Conservation (phyloP, 2,113 vertebrate genomes). For the Silurus glanis region DNA sequence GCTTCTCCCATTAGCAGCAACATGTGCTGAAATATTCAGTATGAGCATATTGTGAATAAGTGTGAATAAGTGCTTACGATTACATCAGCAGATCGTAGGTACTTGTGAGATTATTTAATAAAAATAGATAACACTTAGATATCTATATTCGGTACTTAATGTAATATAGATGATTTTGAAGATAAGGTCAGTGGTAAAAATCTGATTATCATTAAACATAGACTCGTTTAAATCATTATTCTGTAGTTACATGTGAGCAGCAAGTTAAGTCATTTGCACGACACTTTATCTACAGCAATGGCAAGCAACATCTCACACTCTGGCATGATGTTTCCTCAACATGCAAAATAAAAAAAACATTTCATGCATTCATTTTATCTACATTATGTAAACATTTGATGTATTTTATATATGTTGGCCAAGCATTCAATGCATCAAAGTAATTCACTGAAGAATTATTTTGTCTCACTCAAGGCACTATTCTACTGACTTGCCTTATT, state of each 20-base stretch:
- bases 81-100: neutral
- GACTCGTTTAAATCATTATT: neutral
- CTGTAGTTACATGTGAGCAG: neutral
- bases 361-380: neutral
- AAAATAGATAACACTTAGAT: neutral
- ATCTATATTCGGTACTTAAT: neutral
- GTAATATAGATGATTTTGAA: neutral
- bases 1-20: too few species aligned
- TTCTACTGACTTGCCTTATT: conserved; percentile 8
- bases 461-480: neutral
- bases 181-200: neutral
- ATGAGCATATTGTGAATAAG: neutral
- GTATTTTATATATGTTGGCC: neutral
- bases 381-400: neutral
- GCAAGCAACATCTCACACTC: neutral
- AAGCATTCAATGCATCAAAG: conserved; percentile 3
- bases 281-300: neutral
- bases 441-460: neutral
- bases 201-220: neutral
- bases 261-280: neutral
- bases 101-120: neutral
- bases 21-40: neutral
- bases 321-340: neutral
- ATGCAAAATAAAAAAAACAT: neutral
- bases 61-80: neutral